Conservation (phyloP, 2,888 invertebrate genomes). For the Peribatodes rhomboidaria region DNA sequence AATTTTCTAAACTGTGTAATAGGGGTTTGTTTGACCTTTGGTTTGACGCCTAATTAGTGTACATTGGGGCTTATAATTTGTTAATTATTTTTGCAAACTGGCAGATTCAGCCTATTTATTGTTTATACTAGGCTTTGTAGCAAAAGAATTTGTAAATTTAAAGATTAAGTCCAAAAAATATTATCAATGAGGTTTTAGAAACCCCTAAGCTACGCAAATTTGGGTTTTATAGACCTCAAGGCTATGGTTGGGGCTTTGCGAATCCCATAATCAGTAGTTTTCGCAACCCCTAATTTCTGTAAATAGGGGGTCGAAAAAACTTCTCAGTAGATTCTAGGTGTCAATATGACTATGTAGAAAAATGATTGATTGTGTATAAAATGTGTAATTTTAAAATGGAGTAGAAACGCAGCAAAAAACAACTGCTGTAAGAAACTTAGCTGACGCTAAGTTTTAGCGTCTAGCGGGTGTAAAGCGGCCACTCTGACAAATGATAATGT, state of each 20-base stretch:
- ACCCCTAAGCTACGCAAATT: not conserved
- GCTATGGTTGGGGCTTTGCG: not conserved
- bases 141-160: not conserved
- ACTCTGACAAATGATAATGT: too few relatives aligned
- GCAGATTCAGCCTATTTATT: not conserved
- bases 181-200: not conserved
- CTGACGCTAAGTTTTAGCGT: too few relatives aligned
- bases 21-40: not conserved
- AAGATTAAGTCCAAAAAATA: not conserved
- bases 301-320: constrained; percentile 3
- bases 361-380: constrained; percentile 25
- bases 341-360: constrained; percentile 14
- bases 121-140: not conserved
- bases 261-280: not conserved
- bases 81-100: not conserved
- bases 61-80: not conserved
- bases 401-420: constrained; percentile 30
- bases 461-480: too few relatives aligned
- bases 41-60: not conserved
- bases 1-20: not conserved
- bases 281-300: not conserved
- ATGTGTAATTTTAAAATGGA: constrained; percentile 29
- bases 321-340: constrained; percentile 5
- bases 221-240: not conserved
- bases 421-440: not conserved